phyloP scores from a whole-genome alignment of 2,888 invertebrate genomes.

The Tribolium freemani region DNA sequence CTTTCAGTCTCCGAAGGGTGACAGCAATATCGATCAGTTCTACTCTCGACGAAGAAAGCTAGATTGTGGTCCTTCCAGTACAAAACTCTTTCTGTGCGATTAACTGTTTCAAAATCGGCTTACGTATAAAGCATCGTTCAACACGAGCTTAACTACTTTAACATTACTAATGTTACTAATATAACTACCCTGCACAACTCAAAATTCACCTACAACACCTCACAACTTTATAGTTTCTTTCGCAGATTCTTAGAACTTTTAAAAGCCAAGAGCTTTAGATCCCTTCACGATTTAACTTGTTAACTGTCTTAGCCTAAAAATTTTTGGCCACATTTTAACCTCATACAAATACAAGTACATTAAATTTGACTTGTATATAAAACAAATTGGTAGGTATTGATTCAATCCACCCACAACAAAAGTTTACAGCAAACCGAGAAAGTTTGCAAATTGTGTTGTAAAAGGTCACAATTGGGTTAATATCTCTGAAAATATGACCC shows the following conservation, averaged over 20 bases:
- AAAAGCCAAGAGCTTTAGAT: not conserved
- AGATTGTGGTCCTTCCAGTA: constrained; percentile 39
- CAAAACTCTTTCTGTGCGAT: constrained; percentile 44
- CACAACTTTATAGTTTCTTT: not conserved
- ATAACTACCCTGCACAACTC: not conserved
- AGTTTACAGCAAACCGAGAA: constrained; percentile 2
- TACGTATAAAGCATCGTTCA: constrained; percentile 36
- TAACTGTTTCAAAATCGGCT: constrained; percentile 42
- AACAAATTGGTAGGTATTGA: constrained; percentile 11
- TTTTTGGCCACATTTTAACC: not conserved
- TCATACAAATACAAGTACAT: too few relatives aligned
- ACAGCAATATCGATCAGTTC: constrained; percentile 44
- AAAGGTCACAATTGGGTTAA: not conserved
- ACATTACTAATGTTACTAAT: constrained; percentile 20
- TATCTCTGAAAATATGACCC: constrained; percentile 7
- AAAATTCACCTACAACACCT: not conserved
- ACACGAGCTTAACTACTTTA: constrained; percentile 36
- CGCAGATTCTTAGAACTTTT: not conserved
- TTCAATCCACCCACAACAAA: constrained; percentile 10
- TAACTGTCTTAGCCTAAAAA: not conserved
- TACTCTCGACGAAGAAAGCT: constrained; percentile 33
- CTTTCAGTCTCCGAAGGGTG: constrained; percentile 41
- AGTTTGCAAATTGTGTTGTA: constrained; percentile 15
- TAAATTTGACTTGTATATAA: not conserved
- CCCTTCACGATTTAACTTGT: not conserved